Evolutionary conservation across 2,888 invertebrate species (phyloP), one percentile per base, ranked within the genome.

Genomic region (Acanthoscelides obtectus): DNA sequence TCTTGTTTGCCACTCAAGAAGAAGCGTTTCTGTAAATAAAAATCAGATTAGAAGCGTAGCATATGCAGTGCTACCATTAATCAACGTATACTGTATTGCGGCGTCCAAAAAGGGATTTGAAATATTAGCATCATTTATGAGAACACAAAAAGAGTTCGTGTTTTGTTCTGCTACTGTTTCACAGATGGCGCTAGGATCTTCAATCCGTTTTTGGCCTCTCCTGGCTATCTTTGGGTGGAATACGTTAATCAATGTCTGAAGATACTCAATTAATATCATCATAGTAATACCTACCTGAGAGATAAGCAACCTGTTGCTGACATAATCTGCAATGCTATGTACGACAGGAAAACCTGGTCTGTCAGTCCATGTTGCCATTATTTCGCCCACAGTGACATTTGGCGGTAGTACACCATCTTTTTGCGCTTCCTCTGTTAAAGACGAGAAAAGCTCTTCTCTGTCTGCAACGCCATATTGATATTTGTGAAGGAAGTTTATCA

Each of bases 321-420:
- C 80, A 72, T 83, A 83, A 75, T 88, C 86, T 20, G 89, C 85
- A 22, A 81, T 82, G 0, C 89, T 88, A 22, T 86, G 88, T 0
- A 93, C 83, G 0, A 92, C 88, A 0, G 93, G 93, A 83, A 89
- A 93, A 1, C 93, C 93, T 17, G 90, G 87, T 79, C 91, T 89
- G 2, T 87, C 82, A 0, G 90, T 90, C 92, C 92, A 93, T 0
- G 90, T 87, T 77, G 90, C 88, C 92, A 93, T 92, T 12, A 92
- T 87, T 69, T 86, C 83, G 77, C 88, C 88, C 64, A 91, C 86
- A 4, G 86, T 86, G 72, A 89, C 78, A 22, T 86, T 81, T 17
- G 79, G 74, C 3, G 85, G 83, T 68, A 88, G 76, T 0, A 74
- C 73, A 12, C 81, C 81, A 69, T 83, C 82, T 4, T 81, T 79